phyloP scores from a whole-genome alignment of 2,113 vertebrate genomes.

The Hippocampus zosterae region DNA sequence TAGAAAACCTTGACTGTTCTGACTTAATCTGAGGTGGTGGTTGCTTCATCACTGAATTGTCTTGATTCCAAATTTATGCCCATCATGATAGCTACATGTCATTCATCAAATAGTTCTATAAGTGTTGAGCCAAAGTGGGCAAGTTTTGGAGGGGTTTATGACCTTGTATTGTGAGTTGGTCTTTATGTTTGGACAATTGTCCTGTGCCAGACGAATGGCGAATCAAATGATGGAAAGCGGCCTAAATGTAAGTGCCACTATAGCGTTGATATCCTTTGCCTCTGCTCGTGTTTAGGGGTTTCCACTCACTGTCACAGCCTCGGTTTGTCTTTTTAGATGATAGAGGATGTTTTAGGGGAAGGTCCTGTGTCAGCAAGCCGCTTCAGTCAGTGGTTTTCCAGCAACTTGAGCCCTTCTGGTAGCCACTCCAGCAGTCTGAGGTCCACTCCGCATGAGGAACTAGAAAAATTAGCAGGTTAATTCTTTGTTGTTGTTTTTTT shows the following conservation, averaged over 20 bases:
- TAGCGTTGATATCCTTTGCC: slow-evolving; percentile 34
- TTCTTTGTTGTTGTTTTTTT: slow-evolving; percentile 1
- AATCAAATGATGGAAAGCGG: slow-evolving; percentile 17
- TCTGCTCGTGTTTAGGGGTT: slow-evolving; percentile 3
- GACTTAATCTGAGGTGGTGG: slow-evolving; percentile 24
- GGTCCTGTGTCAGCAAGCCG: slow-evolving; percentile 87
- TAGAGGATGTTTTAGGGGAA: slow-evolving; percentile 95
- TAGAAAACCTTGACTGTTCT: slow-evolving; percentile 23
- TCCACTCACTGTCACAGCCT: slow-evolving; percentile 21
- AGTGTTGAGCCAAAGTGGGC: not conserved
- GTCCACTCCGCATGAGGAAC: slow-evolving; percentile 93
- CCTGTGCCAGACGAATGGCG: slow-evolving; percentile 34
- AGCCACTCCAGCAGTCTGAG: slow-evolving; percentile 92
- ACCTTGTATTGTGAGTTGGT: no score
- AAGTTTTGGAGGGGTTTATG: not conserved
- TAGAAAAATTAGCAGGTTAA: slow-evolving; percentile 93
- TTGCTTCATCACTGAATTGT: slow-evolving; percentile 25
- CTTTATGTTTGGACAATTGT: no score
- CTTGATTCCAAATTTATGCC: slow-evolving; percentile 66
- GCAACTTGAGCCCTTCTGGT: slow-evolving; percentile 85
- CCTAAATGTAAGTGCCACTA: slow-evolving; percentile 60
- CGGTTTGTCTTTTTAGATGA: slow-evolving; percentile 79
- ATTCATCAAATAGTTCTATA: not conserved
- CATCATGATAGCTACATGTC: slow-evolving; percentile 43
- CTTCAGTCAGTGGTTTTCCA: slow-evolving; percentile 94